Evolutionary conservation across 2,888 invertebrate species (phyloP).

Genomic region (Drosophila kuntzei): DNA sequence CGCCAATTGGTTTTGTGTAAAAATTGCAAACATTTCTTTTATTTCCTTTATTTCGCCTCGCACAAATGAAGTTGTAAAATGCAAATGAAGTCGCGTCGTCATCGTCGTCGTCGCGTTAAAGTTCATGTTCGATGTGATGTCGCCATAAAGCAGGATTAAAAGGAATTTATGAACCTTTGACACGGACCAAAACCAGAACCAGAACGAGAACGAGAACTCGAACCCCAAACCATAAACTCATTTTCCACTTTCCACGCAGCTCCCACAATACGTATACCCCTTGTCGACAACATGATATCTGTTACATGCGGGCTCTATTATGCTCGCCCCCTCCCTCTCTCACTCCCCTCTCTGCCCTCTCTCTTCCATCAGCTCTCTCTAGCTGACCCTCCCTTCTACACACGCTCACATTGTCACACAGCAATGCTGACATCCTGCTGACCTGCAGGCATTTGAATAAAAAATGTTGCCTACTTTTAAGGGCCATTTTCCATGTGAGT

Average conservation of each 20-base stretch:
- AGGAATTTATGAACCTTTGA: slow-evolving; percentile 80
- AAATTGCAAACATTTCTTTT: slow-evolving; percentile 66
- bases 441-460: slow-evolving; percentile 56
- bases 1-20: slow-evolving; percentile 69
- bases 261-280: slow-evolving; percentile 27
- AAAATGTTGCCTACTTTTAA: slow-evolving; percentile 49
- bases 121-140: slow-evolving; percentile 81
- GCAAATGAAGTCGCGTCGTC: slow-evolving; percentile 72
- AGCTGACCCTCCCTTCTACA: slow-evolving; percentile 16
- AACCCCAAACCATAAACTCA: slow-evolving; percentile 10
- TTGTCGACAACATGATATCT: slow-evolving; percentile 60
- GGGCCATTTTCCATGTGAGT: slow-evolving; percentile 1
- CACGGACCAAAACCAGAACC: slow-evolving; percentile 59
- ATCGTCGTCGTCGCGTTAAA: slow-evolving; percentile 68
- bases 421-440: slow-evolving; percentile 53
- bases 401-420: slow-evolving; percentile 30
- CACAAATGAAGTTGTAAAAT: slow-evolving; percentile 80
- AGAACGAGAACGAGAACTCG: slow-evolving; percentile 6
- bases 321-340: neutral
- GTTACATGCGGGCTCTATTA: slow-evolving; percentile 51
- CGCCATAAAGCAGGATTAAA: slow-evolving; percentile 81
- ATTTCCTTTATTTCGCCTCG: slow-evolving; percentile 51
- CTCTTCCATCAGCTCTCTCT: neutral
- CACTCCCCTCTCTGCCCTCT: neutral
- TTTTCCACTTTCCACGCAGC: slow-evolving; percentile 19